phyloP scores from a whole-genome alignment of 1,140 invertebrate genomes.

The Drosophila serrata region DNA sequence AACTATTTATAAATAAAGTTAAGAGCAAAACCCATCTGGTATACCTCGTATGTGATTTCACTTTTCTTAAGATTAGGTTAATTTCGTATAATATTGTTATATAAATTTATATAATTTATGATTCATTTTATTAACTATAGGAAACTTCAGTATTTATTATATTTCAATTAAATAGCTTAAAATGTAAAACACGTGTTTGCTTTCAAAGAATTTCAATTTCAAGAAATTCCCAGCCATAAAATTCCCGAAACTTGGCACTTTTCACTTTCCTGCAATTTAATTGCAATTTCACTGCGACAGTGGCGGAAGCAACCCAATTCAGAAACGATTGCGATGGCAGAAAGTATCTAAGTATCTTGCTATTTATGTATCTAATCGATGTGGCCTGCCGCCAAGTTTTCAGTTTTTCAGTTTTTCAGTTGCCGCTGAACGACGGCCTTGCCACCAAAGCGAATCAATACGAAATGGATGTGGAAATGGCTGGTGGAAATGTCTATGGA shows the following conservation, averaged over 20 bases:
- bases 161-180: too few species aligned
- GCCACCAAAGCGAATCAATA: constrained; percentile 35
- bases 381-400: constrained; percentile 47
- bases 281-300: constrained; percentile 31
- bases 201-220: neutral
- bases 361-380: constrained; percentile 42
- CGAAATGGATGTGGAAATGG: constrained; percentile 10
- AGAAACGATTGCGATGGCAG: constrained; percentile 16
- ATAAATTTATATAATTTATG: too few species aligned
- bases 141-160: too few species aligned
- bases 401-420: too few species aligned
- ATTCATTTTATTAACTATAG: too few species aligned
- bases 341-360: constrained; percentile 35
- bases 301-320: constrained; percentile 28
- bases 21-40: too few species aligned
- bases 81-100: too few species aligned
- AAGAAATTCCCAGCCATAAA: neutral
- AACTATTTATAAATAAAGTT: too few species aligned
- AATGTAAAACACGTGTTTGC: neutral
- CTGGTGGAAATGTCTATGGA: constrained; percentile 2
- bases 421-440: constrained; percentile 25
- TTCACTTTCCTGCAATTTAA: constrained; percentile 34
- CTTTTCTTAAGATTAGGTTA: too few species aligned
- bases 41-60: too few species aligned
- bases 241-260: neutral